Conservation (phyloP, 1,140 invertebrate genomes). For the Pantala flavescens region DNA sequence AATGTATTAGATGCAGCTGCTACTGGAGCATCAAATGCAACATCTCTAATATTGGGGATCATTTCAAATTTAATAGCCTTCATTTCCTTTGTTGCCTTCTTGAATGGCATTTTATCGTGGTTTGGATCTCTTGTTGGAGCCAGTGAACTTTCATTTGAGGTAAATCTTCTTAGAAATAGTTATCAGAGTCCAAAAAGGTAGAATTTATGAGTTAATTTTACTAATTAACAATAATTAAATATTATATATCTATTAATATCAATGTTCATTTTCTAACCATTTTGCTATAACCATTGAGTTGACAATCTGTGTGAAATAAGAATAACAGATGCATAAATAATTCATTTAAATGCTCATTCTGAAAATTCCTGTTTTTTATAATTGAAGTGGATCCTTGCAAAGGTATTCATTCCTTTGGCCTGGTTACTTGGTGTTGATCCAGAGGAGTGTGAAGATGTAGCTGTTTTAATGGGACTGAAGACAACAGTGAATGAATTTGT, state of each 20-base stretch:
- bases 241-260: no score
- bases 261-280: no score
- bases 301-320: no score
- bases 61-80: conserved; percentile 88
- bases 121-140: conserved; percentile 62
- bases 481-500: conserved; percentile 88
- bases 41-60: conserved; percentile 76
- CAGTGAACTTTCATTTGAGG: conserved; percentile 39
- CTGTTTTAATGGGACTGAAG: conserved; percentile 74
- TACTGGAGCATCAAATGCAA: conserved; percentile 70
- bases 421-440: conserved; percentile 71
- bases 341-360: no score
- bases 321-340: no score
- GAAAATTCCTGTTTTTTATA: no score
- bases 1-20: conserved; percentile 81
- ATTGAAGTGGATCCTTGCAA: conserved; percentile 61
- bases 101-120: conserved; percentile 73
- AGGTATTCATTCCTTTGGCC: conserved; percentile 75
- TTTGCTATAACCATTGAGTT: no score
- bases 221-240: no score
- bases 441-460: conserved; percentile 66
- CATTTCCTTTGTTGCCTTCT: conserved; percentile 71
- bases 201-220: no score
- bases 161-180: conserved; percentile 27
- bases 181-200: conserved; percentile 14